These are phyloP conservation scores for Brachyhypopomus occidentalis DNA, from an alignment of 2,113 vertebrate species.

Conservation along the genomic window DNA sequence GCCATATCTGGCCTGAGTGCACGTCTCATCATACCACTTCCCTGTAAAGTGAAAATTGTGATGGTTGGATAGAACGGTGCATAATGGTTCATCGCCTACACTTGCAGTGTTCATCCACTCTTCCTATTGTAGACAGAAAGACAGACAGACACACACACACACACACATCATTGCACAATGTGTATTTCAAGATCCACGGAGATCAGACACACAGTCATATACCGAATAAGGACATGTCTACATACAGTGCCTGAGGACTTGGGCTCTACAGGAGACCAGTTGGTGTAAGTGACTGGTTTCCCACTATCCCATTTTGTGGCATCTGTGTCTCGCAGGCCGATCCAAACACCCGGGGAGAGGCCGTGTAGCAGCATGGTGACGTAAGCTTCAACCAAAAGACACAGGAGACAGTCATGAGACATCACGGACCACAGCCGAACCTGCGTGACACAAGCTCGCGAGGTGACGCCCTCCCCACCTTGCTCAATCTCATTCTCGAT, in stretches of 20 bases:
- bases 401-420: too few relatives aligned
- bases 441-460: too few relatives aligned
- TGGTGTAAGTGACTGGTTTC: constrained; percentile 78
- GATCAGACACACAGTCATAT: not conserved
- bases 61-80: constrained; percentile 85
- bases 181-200: not conserved
- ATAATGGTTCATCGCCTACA: constrained; percentile 68
- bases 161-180: not conserved
- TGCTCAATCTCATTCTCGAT: constrained; percentile 88
- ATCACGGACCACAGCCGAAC: too few relatives aligned
- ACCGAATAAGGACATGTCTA: constrained; percentile 5
- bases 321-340: constrained; percentile 79
- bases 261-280: constrained; percentile 85
- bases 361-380: constrained; percentile 92
- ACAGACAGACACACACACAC: constrained; percentile 21
- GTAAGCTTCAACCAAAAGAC: constrained; percentile 77
- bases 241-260: constrained; percentile 68
- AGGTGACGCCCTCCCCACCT: constrained; percentile 71
- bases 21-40: constrained; percentile 91
- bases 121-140: constrained; percentile 53
- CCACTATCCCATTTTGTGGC: constrained; percentile 80
- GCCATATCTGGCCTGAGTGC: constrained; percentile 80
- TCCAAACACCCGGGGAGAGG: constrained; percentile 83
- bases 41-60: constrained; percentile 88
- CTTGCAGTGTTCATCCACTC: constrained; percentile 62